Evolutionary conservation across 2,113 vertebrate species (phyloP), one percentile per base, ranked within the genome.

Genomic region (Microtus pennsylvanicus): DNA sequence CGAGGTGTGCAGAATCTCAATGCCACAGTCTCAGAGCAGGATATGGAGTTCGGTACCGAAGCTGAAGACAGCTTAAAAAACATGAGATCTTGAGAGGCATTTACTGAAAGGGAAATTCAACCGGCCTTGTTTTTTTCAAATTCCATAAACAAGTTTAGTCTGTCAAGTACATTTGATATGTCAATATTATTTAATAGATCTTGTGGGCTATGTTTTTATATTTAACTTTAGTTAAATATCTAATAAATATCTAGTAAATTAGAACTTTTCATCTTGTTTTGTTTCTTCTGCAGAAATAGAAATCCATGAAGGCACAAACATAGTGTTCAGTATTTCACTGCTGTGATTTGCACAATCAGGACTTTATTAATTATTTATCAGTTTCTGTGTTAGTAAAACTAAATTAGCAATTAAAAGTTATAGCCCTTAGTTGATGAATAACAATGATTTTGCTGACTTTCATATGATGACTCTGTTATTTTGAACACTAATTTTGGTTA

Each of bases 381-480:
- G 42, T 87, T 22, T 94, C 35, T 94, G n/a, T 95, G 94, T 22
- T 87, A 96, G 82, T 94, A 69, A 96, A 97, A 89, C 16, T 30
- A 70, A 86, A 87, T 89, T 78, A 83, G 30, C 72, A 93, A 75
- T 94, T 96, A 63, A 81, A 95, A 5, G 12, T 6, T 67, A 74
- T 92, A 93, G 67, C 87, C 21, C 16, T 82, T 69, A 13, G 38
- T 35, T 90, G 85, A 74, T 86, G 47, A 92, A 75, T 91, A 90
- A 77, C 52, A 47, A 16, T 63, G 55, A 94, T 81, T 96, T 91
- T 5, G 65, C 95, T 81, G 61, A 69, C 80, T 86, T 94, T 91
- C 55, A 74, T 83, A 16, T 89, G n/a, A 83, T 87, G 89, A 1
- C 22, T 94, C 3, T 94, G 0, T 45, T 70, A 93, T 65, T 95